These are phyloP conservation scores for Volucella inflata DNA, from an alignment of 2,888 invertebrate species.

Conservation along the genomic window DNA sequence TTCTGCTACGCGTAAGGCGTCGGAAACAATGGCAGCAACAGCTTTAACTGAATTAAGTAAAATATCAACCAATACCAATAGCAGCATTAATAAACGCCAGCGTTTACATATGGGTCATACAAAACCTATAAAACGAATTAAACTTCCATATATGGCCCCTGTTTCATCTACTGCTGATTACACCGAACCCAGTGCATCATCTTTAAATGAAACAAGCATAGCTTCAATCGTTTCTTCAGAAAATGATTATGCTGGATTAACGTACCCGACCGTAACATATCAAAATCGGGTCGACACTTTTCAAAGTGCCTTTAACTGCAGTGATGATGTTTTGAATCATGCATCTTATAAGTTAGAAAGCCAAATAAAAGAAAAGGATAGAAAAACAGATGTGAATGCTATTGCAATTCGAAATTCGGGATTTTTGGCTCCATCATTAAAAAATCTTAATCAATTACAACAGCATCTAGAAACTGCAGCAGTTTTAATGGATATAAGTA, in stretches of 20 bases:
- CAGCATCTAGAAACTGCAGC: slow-evolving; percentile 84
- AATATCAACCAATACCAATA: slow-evolving; percentile 79
- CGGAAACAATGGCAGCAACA: slow-evolving; percentile 83
- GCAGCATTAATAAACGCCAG: slow-evolving; percentile 72
- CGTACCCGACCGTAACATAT: slow-evolving; percentile 20
- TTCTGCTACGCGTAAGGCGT: slow-evolving; percentile 81
- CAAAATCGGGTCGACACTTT: slow-evolving; percentile 41
- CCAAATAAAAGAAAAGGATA: slow-evolving; percentile 35
- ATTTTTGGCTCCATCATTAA: slow-evolving; percentile 66
- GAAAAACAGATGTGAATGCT: slow-evolving; percentile 49
- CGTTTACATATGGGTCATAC: slow-evolving; percentile 72
- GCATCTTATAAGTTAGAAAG: slow-evolving; percentile 42
- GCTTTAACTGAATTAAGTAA: slow-evolving; percentile 83
- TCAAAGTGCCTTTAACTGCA: slow-evolving; percentile 40
- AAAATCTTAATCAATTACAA: slow-evolving; percentile 80
- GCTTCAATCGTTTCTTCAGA: slow-evolving; percentile 34
- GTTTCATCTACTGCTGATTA: slow-evolving; percentile 34
- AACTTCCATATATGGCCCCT: slow-evolving; percentile 70
- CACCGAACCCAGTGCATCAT: slow-evolving; percentile 23
- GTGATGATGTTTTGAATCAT: slow-evolving; percentile 38
- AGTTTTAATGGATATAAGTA: slow-evolving; percentile 84
- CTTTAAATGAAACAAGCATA: slow-evolving; percentile 43
- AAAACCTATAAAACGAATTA: slow-evolving; percentile 68
- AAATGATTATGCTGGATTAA: slow-evolving; percentile 40
- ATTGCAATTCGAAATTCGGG: slow-evolving; percentile 19